phyloP scores from a whole-genome alignment of 2,797 vertebrate species.

The Micromesistius poutassou region DNA sequence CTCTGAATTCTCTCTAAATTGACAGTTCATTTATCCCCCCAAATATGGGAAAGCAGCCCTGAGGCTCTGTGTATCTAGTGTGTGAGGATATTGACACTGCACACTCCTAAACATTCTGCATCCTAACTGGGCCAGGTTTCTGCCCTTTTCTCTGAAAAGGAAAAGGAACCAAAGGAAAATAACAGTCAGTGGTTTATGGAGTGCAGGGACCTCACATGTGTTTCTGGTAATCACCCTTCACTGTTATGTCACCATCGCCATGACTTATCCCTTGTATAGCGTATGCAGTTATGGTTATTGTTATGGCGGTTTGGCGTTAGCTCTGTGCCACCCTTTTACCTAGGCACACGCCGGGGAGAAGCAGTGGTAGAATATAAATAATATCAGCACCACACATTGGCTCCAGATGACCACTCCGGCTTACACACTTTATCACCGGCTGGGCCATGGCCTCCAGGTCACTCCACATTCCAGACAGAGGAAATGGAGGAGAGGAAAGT shows the following conservation, averaged over 20 bases:
- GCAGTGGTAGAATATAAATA: not conserved
- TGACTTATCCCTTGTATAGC: not conserved
- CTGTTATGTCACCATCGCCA: constrained; percentile 42
- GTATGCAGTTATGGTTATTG: not conserved
- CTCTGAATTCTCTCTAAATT: constrained; percentile 6
- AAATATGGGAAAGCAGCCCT: constrained; percentile 19
- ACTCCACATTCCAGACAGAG: too few relatives aligned
- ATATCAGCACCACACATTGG: not conserved
- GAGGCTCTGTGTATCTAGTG: constrained; percentile 27
- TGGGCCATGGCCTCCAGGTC: not conserved
- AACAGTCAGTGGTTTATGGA: constrained; percentile 34
- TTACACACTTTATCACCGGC: not conserved
- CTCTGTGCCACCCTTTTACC: constrained; percentile 36
- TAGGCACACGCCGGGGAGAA: constrained; percentile 13
- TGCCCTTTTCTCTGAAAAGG: constrained; percentile 37
- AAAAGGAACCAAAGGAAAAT: constrained; percentile 23
- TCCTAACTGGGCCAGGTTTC: constrained; percentile 44
- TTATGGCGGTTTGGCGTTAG: constrained; percentile 2
- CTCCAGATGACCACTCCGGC: not conserved
- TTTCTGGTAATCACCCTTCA: constrained; percentile 22
- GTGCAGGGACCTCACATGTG: constrained; percentile 20
- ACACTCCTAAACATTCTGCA: not conserved
- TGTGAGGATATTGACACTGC: not conserved
- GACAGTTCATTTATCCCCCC: not conserved
- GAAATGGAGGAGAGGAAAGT: too few relatives aligned